Evolutionary conservation across 1,140 invertebrate species (phyloP).

Genomic region (Drosophila novamexicana): DNA sequence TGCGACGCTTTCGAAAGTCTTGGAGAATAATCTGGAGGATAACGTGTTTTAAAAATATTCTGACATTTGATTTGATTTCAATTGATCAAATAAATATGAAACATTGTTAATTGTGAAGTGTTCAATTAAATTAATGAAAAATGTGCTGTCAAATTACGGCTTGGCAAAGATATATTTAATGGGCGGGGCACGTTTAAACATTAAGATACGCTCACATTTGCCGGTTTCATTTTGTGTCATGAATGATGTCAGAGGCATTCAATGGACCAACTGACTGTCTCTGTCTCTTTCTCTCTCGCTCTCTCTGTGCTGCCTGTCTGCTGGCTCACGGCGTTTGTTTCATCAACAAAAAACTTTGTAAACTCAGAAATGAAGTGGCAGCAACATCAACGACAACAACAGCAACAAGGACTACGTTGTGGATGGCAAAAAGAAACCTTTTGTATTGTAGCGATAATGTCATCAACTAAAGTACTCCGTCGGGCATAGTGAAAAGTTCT

Average conservation of each 20-base stretch:
- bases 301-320: slow-evolving; percentile 1
- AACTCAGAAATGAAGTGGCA: slow-evolving; percentile 67
- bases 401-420: slow-evolving; percentile 2
- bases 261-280: slow-evolving; percentile 19
- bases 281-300: background rate
- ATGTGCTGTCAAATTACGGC: slow-evolving; percentile 16
- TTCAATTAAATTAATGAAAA: slow-evolving; percentile 73
- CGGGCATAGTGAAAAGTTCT: slow-evolving; percentile 78
- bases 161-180: slow-evolving; percentile 9
- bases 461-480: slow-evolving; percentile 80
- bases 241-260: slow-evolving; percentile 25
- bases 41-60: slow-evolving; percentile 2
- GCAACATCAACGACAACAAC: slow-evolving; percentile 18
- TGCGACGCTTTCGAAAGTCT: background rate
- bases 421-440: slow-evolving; percentile 50
- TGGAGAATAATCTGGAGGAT: background rate
- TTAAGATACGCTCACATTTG: slow-evolving; percentile 12
- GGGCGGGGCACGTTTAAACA: slow-evolving; percentile 29
- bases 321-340: slow-evolving; percentile 27
- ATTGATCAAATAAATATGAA: background rate
- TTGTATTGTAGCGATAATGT: slow-evolving; percentile 78
- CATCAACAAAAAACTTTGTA: slow-evolving; percentile 50
- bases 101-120: background rate
- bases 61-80: background rate
- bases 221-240: slow-evolving; percentile 1